Percentiles rank a stretch among this genome's conserved stretches.
Evolutionary conservation across 2,113 vertebrate species (phyloP).

Genomic region (Epinephelus moara): DNA sequence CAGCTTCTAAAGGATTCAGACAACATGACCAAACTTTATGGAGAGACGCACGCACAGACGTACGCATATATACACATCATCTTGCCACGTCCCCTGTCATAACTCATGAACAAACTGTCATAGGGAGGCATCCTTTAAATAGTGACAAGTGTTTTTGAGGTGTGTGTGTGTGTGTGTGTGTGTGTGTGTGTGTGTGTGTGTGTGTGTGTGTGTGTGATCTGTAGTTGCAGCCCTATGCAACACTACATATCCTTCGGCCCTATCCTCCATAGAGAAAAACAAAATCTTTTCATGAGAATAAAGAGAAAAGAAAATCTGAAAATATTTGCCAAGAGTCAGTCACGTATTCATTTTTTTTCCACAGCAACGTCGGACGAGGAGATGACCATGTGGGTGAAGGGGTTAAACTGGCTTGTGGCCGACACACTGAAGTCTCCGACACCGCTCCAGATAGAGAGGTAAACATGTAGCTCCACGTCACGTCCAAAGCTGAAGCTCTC

Average conservation of each 20-base stretch:
- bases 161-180: too few relatives aligned
- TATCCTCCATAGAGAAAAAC: not conserved
- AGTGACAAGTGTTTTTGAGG: too few relatives aligned
- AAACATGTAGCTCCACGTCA: conserved; percentile 13
- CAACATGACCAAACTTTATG: too few relatives aligned
- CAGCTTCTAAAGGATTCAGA: too few relatives aligned
- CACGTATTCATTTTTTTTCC: not conserved
- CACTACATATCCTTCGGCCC: not conserved
- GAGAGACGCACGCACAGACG: too few relatives aligned
- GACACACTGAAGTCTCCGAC: conserved; percentile 94
- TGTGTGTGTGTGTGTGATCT: too few relatives aligned
- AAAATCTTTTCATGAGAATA: not conserved
- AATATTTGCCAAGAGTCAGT: not conserved
- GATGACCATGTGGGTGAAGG: conserved; percentile 98
- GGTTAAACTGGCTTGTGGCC: conserved; percentile 93
- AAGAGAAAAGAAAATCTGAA: not conserved
- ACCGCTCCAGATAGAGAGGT: conserved; percentile 97
- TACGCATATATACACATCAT: too few relatives aligned
- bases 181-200: too few relatives aligned
- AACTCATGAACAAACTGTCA: too few relatives aligned
- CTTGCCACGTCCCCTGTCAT: too few relatives aligned
- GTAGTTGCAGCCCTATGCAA: not conserved
- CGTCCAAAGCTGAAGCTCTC: not conserved
- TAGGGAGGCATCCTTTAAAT: too few relatives aligned
- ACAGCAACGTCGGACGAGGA: conserved; percentile 97